Conservation (phyloP, 2,113 vertebrate genomes). For the Istiophorus platypterus region DNA sequence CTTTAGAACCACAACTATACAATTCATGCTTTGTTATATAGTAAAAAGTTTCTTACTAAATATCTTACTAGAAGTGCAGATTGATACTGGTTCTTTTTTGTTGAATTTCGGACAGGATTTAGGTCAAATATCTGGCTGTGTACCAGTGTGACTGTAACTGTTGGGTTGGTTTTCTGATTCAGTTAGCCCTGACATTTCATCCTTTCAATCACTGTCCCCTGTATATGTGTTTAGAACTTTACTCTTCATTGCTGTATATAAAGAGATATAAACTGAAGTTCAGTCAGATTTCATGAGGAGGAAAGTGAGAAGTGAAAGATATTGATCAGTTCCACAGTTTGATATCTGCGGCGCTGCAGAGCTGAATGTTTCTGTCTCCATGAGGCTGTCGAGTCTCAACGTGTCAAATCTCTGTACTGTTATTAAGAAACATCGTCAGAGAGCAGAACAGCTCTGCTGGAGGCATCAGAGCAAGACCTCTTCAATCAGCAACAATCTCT, state of each 20-base stretch:
- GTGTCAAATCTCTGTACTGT: slow-evolving; percentile 28
- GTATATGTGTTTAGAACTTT: background rate
- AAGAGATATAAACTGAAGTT: slow-evolving; percentile 25
- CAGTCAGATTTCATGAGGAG: slow-evolving; percentile 40
- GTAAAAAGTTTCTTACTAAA: too few species aligned
- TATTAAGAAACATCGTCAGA: slow-evolving; percentile 46
- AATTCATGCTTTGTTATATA: too few species aligned
- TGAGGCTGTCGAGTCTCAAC: slow-evolving; percentile 8
- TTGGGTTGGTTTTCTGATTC: background rate
- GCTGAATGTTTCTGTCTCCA: slow-evolving; percentile 22
- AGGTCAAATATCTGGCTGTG: background rate
- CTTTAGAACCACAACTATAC: too few species aligned
- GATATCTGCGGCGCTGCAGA: slow-evolving; percentile 19
- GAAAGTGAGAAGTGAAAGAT: slow-evolving; percentile 1
- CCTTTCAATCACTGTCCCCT: too few species aligned
- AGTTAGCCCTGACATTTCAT: too few species aligned
- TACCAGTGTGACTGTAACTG: too few species aligned
- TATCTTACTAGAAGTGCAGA: too few species aligned
- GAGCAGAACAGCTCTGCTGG: slow-evolving; percentile 7
- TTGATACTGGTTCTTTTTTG: background rate
- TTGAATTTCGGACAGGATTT: background rate
- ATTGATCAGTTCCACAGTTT: slow-evolving; percentile 13
- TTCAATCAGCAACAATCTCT: background rate
- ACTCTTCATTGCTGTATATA: background rate
- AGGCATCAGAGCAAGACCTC: slow-evolving; percentile 25